Conservation (phyloP, 2,888 invertebrate genomes). For the Drosophila neotestacea region DNA sequence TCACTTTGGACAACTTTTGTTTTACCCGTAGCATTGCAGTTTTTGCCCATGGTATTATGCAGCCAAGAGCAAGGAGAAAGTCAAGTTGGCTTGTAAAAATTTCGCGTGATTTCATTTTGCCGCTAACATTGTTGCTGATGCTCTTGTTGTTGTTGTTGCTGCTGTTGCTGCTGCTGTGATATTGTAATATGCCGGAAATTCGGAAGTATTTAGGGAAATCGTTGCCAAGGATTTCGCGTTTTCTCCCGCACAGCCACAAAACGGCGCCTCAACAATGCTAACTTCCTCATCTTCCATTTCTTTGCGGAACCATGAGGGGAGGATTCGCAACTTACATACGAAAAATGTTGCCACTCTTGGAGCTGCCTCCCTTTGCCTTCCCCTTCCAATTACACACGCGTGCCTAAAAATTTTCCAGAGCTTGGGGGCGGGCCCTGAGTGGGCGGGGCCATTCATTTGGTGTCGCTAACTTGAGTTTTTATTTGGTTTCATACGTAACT, state of each 20-base stretch:
- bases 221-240: constrained; percentile 74
- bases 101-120: constrained; percentile 75
- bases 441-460: constrained; percentile 48
- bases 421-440: constrained; percentile 7
- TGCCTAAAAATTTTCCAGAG: constrained; percentile 70
- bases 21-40: not conserved
- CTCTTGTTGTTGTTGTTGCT: constrained; percentile 48
- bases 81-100: constrained; percentile 70
- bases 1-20: not conserved
- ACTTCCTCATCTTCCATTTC: constrained; percentile 1
- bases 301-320: constrained; percentile 1
- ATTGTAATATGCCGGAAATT: constrained; percentile 80
- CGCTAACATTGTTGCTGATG: constrained; percentile 56
- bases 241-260: constrained; percentile 33
- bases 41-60: constrained; percentile 47
- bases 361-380: constrained; percentile 16
- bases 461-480: constrained; percentile 70
- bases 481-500: constrained; percentile 46
- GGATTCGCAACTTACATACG: constrained; percentile 43
- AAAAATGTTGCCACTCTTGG: constrained; percentile 61
- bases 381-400: constrained; percentile 50
- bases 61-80: constrained; percentile 44
- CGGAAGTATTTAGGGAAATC: constrained; percentile 82
- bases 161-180: constrained; percentile 53
- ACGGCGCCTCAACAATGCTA: constrained; percentile 39